Conservation (phyloP, 2,113 vertebrate species). For the Tretioscincus oriximinensis region DNA sequence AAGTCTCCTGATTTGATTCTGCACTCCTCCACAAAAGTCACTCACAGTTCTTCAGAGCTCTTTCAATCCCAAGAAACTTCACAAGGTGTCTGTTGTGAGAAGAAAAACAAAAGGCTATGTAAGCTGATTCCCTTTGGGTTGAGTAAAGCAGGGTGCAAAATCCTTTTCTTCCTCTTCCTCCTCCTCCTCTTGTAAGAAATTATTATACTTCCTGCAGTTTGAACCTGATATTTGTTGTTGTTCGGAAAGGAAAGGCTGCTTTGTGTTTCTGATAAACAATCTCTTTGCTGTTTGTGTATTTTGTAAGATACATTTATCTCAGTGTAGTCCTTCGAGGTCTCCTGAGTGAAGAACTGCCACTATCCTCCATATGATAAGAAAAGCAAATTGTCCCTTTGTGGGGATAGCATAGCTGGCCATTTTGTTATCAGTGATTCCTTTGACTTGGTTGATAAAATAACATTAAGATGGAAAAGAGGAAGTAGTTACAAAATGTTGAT, state of each 20-base stretch:
- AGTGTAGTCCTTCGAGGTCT: not conserved
- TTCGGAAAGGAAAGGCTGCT: not conserved
- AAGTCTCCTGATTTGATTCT: too few relatives aligned
- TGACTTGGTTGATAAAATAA: constrained; percentile 14
- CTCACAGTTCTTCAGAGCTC: too few relatives aligned
- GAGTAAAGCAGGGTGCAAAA: too few relatives aligned
- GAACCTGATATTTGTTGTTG: not conserved
- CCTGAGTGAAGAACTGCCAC: not conserved
- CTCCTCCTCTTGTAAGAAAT: not conserved
- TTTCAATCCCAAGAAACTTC: too few relatives aligned
- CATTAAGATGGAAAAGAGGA: rapidly evolving
- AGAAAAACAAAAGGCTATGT: too few relatives aligned
- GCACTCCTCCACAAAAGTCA: too few relatives aligned
- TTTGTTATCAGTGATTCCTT: not conserved
- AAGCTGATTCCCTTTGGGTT: too few relatives aligned
- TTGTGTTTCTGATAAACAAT: not conserved
- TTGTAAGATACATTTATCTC: not conserved
- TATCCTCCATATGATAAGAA: not conserved
- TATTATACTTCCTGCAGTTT: not conserved
- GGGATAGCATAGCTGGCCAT: not conserved
- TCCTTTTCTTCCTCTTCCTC: too few relatives aligned
- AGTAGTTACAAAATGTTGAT: not conserved
- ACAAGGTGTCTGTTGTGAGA: too few relatives aligned
- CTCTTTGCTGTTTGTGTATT: not conserved
- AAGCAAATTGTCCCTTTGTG: not conserved